Conservation (phyloP, 2,113 vertebrate genomes). For the Azemiops feae region DNA sequence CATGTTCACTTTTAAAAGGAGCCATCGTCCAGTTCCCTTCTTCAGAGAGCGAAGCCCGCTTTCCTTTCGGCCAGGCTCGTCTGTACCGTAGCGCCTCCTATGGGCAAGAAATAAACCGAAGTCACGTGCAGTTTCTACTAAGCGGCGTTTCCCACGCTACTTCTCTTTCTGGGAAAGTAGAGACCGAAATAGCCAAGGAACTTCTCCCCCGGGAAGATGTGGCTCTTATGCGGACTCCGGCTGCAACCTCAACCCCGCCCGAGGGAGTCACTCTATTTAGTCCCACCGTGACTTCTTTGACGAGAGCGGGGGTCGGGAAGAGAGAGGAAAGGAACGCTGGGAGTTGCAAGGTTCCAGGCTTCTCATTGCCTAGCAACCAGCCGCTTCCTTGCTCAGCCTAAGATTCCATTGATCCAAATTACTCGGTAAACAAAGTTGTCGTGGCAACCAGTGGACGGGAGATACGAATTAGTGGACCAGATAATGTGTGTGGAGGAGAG, state of each 20-base stretch:
- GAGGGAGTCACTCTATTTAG: not conserved
- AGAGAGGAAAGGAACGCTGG: not conserved
- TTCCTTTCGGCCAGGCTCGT: not conserved
- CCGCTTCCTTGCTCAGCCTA: slow-evolving; percentile 25
- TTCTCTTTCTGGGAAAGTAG: not conserved
- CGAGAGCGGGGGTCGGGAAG: not conserved
- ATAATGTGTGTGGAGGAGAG: not conserved
- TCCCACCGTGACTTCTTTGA: not conserved
- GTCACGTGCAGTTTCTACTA: not conserved
- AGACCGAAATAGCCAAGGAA: not conserved
- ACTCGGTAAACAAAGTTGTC: slow-evolving; percentile 48
- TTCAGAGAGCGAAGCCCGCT: not conserved
- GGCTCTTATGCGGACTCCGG: not conserved
- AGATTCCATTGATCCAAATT: slow-evolving; percentile 45
- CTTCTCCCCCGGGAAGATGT: not conserved
- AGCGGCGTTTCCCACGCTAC: not conserved
- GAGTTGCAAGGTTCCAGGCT: not conserved
- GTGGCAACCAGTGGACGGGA: slow-evolving; percentile 20
- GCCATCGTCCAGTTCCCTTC: not conserved
- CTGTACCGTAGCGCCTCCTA: not conserved
- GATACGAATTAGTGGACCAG: slow-evolving; percentile 20
- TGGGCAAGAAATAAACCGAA: not conserved
- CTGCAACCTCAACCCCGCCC: not conserved
- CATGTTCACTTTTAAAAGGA: not conserved
- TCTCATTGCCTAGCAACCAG: slow-evolving; percentile 38